Percentiles rank a stretch among this genome's conserved stretches.
These are phyloP conservation scores for Papilio elwesi DNA, from an alignment of 2,888 invertebrate species.

Conservation along the genomic window DNA sequence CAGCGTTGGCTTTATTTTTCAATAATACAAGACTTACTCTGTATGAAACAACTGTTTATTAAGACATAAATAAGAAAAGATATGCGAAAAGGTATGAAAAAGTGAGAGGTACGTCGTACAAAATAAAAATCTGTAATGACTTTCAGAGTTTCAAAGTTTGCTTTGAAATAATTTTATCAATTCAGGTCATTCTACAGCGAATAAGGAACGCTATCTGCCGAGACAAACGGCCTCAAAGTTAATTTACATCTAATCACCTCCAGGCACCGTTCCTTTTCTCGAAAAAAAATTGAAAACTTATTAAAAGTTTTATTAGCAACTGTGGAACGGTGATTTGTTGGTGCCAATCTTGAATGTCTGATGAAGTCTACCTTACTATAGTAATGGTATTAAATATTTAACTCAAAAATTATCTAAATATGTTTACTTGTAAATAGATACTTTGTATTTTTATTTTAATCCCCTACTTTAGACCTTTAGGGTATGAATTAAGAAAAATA, in stretches of 20 bases:
- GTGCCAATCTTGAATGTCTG: background rate
- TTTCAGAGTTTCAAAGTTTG: too few species aligned
- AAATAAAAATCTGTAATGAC: too few species aligned
- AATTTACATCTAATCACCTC: constrained; percentile 18
- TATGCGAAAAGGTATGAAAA: background rate
- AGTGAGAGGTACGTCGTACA: background rate
- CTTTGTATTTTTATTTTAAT: too few species aligned
- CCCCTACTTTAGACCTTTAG: too few species aligned
- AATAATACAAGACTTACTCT: too few species aligned
- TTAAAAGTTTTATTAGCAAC: constrained; percentile 20
- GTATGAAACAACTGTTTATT: too few species aligned
- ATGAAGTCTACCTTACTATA: background rate
- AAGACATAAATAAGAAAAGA: too few species aligned
- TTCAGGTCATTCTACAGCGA: too few species aligned
- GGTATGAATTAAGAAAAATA: too few species aligned
- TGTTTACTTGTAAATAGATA: too few species aligned
- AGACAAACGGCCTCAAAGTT: background rate
- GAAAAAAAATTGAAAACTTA: constrained; percentile 4
- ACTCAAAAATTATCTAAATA: background rate
- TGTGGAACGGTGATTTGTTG: constrained; percentile 2
- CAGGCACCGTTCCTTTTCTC: background rate
- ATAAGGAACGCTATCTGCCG: background rate
- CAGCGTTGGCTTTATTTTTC: too few species aligned
- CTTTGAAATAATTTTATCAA: too few species aligned
- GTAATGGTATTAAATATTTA: background rate